Base-by-base conservation (phyloP, 2,797 vertebrate species). In the Odontamblyopus rebecca region DNA sequence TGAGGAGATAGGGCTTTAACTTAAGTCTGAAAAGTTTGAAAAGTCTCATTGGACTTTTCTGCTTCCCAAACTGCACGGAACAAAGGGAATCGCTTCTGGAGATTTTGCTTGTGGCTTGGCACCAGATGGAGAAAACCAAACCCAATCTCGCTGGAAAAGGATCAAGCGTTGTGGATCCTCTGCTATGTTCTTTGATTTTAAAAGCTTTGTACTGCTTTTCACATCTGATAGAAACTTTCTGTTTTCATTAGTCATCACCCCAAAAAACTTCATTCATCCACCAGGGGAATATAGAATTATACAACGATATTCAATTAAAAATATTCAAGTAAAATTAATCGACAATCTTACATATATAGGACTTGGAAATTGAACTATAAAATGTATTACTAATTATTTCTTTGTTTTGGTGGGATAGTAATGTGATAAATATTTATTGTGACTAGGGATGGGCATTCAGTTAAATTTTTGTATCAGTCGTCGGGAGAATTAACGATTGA, bases 121-220 rank as follows among this genome's bases (percentile, higher is more conserved):
- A 32, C 38, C 44, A 57, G 32, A 67, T 38, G 35, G 51, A 70
- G 30, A 48, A 23, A 4, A n/a, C 35, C 67, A n/a, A 12, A n/a
- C 16, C 23, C 41, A 67, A 19, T 5, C 6, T 32, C 19, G 4
- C 19, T n/a, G 60, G 64, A 27, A 53, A 71, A 63, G 26, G 51
- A 27, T 71, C 2, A 15, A 19, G 13, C 26, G 4, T 38, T 30
- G 35, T 53, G 65, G 41, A 63, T 9, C 16, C 48, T 50, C 27
- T 41, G 29, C 60, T 64, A 3, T 29, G n/a, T 63, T 64, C 6
- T 35, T 8, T 70, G 53, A 29, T 73, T 79, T 67, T 61, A 8
- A 29, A 3, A 66, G n/a, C 72, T 68, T 71, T 44, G 16, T 19
- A 12, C 35, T 62, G 12, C 4, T 3, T 38, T 65, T 48, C 8